These are phyloP conservation scores for Phrynocephalus guinanensis DNA, from an alignment of 2,797 vertebrate species.

Conservation along the genomic window DNA sequence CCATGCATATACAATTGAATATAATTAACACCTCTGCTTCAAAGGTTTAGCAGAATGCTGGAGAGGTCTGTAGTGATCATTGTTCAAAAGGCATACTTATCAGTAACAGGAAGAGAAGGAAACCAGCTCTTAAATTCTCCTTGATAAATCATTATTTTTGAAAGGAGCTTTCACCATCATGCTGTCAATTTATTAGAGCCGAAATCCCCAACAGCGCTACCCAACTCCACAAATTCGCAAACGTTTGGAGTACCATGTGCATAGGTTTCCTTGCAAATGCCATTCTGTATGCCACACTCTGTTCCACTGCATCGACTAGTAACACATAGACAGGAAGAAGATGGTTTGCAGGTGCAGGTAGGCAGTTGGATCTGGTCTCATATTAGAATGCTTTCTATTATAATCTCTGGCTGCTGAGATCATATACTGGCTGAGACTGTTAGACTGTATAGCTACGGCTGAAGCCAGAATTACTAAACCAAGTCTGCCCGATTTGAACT, in stretches of 20 bases:
- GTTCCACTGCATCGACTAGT: too few species aligned
- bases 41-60: constrained; percentile 1
- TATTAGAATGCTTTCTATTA: neutral
- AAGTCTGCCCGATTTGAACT: too few species aligned
- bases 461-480: too few species aligned
- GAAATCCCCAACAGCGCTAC: neutral
- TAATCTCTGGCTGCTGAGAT: too few species aligned
- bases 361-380: neutral
- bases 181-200: neutral
- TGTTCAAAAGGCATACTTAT: neutral
- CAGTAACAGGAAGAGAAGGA: constrained; percentile 4
- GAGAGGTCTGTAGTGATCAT: neutral
- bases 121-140: neutral
- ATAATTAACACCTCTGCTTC: neutral
- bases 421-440: too few species aligned
- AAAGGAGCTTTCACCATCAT: rapidly evolving
- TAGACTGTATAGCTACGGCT: too few species aligned
- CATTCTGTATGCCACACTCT: neutral
- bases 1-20: neutral
- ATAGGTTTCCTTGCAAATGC: neutral
- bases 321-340: neutral
- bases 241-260: neutral
- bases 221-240: neutral
- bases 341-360: neutral
- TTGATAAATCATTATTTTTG: neutral